A percentile compares a stretch with the other conserved stretches of the same genome.
Evolutionary conservation across 2,888 invertebrate species (phyloP).

Genomic region (Ceratothoa steindachneri): DNA sequence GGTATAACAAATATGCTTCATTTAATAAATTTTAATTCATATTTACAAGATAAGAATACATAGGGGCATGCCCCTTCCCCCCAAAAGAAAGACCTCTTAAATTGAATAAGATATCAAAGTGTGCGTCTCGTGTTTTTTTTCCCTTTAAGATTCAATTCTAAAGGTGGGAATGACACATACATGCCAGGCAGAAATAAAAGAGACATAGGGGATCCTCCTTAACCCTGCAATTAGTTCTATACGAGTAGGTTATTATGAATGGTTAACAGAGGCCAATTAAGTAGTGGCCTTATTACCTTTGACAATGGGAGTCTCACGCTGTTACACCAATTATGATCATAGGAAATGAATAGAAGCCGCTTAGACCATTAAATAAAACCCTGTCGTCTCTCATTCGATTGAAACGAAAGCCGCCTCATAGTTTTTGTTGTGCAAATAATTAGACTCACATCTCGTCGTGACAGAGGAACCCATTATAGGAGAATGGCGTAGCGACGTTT

Average conservation of each 20-base stretch:
- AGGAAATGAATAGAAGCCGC: background rate
- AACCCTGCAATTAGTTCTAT: background rate
- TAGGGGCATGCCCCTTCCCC: too few relatives aligned
- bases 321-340: background rate
- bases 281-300: background rate
- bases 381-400: background rate
- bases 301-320: background rate
- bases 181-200: background rate
- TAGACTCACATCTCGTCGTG: too few relatives aligned
- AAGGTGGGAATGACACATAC: background rate
- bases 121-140: too few relatives aligned
- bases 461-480: too few relatives aligned
- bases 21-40: too few relatives aligned
- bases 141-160: background rate
- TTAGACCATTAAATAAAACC: background rate
- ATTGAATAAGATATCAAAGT: too few relatives aligned
- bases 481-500: too few relatives aligned
- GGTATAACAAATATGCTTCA: too few relatives aligned
- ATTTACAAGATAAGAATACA: too few relatives aligned
- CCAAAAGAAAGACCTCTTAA: too few relatives aligned
- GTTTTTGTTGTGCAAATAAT: too few relatives aligned
- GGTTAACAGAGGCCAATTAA: background rate
- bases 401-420: background rate
- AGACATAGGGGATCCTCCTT: background rate
- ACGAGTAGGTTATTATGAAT: background rate